Percentiles rank a stretch among this genome's conserved stretches.
These are phyloP conservation scores for Labroides dimidiatus DNA, from an alignment of 2,797 vertebrate species.

Conservation along the genomic window DNA sequence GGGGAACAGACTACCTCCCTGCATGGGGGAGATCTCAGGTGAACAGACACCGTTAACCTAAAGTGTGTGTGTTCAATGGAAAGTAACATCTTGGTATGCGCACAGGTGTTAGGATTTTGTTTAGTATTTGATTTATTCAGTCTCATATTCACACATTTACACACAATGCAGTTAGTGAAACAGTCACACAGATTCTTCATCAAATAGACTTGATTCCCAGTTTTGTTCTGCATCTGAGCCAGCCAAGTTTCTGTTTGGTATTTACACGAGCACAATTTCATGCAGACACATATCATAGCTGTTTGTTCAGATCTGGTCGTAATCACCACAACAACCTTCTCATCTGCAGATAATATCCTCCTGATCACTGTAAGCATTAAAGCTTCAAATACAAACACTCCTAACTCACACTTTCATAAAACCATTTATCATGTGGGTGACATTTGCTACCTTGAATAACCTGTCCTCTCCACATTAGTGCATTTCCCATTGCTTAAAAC, in stretches of 20 bases:
- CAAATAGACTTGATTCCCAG: neutral
- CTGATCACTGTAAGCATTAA: neutral
- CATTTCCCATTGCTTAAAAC: conserved; percentile 5
- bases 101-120: conserved; percentile 38
- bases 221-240: conserved; percentile 10
- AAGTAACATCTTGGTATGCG: conserved; percentile 22
- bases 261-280: neutral
- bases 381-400: neutral
- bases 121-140: conserved; percentile 70
- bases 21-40: conserved; percentile 88
- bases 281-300: conserved; percentile 11
- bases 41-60: conserved; percentile 84
- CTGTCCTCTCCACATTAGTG: conserved; percentile 1
- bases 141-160: conserved; percentile 55
- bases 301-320: conserved; percentile 12
- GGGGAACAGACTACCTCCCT: conserved; percentile 88
- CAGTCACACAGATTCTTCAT: conserved; percentile 35
- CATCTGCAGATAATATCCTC: conserved; percentile 23
- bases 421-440: neutral
- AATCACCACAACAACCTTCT: conserved; percentile 12
- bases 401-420: neutral
- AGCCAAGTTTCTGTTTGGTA: neutral
- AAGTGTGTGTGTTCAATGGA: conserved; percentile 35
- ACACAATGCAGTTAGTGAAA: conserved; percentile 61
- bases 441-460: neutral